A percentile compares a stretch with the other conserved stretches of the same genome.
Conservation (phyloP, 37 sponge, comb jelly and placozoan genomes). For the Oscarella lobularis region DNA sequence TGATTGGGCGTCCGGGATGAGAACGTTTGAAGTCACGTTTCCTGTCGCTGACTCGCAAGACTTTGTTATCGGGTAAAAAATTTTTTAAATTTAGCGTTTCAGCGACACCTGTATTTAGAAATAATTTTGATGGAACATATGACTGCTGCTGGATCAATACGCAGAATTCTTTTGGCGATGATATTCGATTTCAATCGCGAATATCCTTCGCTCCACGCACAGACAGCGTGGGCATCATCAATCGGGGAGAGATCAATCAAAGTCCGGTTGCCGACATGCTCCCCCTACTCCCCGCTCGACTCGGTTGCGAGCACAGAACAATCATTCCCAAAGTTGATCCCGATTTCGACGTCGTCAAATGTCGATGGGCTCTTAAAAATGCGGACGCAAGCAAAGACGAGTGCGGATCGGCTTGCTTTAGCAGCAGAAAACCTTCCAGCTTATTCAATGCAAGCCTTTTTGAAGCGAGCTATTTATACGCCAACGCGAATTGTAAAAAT, state of each 20-base stretch:
- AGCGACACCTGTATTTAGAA: too few relatives aligned
- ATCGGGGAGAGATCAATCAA: neutral
- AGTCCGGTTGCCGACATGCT: neutral
- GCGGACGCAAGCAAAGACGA: too few relatives aligned
- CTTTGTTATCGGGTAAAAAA: neutral
- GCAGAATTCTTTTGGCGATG: neutral
- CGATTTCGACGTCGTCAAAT: neutral
- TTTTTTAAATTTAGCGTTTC: too few relatives aligned
- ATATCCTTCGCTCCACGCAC: neutral
- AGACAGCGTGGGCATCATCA: neutral
- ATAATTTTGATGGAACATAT: neutral
- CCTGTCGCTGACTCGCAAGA: neutral
- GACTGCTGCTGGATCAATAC: neutral
- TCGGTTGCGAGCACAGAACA: neutral
- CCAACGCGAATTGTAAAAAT: too few relatives aligned
- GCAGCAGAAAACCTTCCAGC: too few relatives aligned
- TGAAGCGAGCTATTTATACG: too few relatives aligned
- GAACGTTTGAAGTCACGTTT: neutral
- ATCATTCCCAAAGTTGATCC: neutral
- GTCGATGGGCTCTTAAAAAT: neutral
- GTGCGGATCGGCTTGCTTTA: too few relatives aligned
- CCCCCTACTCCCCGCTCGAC: neutral
- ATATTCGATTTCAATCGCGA: neutral
- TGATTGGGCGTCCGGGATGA: neutral
- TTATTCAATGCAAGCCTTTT: too few relatives aligned